These are phyloP conservation scores for Elanus axillaris DNA, from an alignment of 2,113 vertebrate species.

Conservation along the genomic window DNA sequence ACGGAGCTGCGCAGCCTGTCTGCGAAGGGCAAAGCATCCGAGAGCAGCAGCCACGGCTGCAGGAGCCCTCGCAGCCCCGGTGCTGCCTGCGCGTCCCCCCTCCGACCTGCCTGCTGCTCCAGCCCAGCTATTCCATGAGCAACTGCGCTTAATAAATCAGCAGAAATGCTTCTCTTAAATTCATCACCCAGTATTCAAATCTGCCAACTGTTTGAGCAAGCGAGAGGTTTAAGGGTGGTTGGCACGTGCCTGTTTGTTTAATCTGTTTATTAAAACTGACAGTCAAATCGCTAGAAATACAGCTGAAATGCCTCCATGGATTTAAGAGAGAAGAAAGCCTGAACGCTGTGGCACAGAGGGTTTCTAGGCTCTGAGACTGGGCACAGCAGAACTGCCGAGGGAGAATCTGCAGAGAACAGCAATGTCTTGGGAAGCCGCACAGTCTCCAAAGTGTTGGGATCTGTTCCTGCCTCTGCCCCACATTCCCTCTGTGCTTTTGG, in stretches of 20 bases:
- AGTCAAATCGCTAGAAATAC: not conserved
- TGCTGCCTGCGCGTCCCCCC: not conserved
- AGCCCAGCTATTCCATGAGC: not conserved
- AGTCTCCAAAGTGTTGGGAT: rapidly evolving
- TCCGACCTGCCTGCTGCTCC: not conserved
- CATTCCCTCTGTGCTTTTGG: not conserved
- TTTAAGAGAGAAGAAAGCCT: rapidly evolving
- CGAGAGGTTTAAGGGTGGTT: not conserved
- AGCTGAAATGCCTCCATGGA: not conserved
- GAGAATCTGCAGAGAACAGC: not conserved
- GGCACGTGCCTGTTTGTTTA: not conserved
- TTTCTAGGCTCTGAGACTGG: rapidly evolving
- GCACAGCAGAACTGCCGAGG: not conserved
- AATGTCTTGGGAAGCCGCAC: not conserved
- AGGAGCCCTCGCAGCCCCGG: not conserved
- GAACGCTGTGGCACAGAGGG: not conserved
- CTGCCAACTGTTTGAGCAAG: not conserved
- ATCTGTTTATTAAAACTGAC: not conserved
- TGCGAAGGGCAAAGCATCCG: rapidly evolving
- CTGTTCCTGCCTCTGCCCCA: not conserved
- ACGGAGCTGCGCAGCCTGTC: rapidly evolving
- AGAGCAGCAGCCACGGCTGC: not conserved
- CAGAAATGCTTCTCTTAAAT: not conserved
- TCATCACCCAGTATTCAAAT: not conserved
- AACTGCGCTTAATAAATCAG: not conserved